phyloP scores from a whole-genome alignment of 2,113 vertebrate genomes.

The Psilopogon haemacephalus region DNA sequence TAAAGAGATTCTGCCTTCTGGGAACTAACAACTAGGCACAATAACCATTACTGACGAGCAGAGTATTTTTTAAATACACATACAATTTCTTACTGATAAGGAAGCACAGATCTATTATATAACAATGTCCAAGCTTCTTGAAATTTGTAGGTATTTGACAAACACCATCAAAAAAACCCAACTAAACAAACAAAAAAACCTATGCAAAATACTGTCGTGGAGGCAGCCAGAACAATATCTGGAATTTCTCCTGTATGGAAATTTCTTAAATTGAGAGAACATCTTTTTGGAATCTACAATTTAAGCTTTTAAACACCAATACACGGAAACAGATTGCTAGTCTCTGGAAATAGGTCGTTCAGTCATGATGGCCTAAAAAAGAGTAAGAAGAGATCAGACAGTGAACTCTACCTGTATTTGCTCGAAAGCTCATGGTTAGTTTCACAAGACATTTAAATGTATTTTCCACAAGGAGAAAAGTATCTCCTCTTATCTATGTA shows the following conservation, averaged over 20 bases:
- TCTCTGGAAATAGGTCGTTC: background rate
- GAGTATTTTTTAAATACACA: conserved; percentile 22
- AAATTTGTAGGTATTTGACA: background rate
- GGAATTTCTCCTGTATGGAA: background rate
- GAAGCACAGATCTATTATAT: background rate
- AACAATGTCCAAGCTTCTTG: background rate
- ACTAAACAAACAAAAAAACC: background rate
- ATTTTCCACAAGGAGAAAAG: background rate
- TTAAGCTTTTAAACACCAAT: background rate
- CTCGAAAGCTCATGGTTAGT: background rate
- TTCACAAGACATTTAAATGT: background rate
- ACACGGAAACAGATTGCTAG: background rate
- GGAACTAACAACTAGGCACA: conserved; percentile 8
- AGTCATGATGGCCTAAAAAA: conserved; percentile 24
- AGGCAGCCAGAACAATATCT: too few species aligned
- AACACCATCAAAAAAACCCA: background rate
- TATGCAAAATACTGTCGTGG: background rate
- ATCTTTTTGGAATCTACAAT: background rate
- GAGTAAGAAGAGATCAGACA: background rate
- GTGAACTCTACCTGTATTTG: background rate
- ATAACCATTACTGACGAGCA: background rate
- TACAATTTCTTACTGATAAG: background rate
- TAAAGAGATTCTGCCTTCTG: conserved; percentile 20
- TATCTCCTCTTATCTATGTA: background rate
- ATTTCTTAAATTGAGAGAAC: background rate